These are phyloP conservation scores for Drosophila bipectinata DNA, from an alignment of 1,140 invertebrate genomes.

Conservation along the genomic window DNA sequence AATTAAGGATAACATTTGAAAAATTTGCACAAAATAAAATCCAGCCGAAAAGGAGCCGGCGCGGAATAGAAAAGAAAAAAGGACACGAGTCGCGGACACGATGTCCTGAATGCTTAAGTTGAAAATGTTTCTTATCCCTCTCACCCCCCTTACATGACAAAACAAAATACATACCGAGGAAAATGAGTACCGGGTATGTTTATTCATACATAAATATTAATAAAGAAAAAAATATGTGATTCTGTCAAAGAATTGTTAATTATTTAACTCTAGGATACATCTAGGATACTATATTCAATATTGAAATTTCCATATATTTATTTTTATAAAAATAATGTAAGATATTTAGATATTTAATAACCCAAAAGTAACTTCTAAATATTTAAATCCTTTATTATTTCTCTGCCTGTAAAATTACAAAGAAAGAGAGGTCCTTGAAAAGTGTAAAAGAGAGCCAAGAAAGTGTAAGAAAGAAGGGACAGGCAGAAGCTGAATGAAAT, in stretches of 20 bases:
- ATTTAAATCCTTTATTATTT: not conserved
- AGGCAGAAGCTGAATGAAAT: slow-evolving; percentile 51
- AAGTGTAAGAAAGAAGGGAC: slow-evolving; percentile 2
- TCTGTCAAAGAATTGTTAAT: no score
- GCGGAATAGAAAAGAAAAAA: slow-evolving; percentile 29
- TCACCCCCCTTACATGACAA: not conserved
- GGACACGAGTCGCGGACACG: slow-evolving; percentile 68
- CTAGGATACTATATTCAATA: no score
- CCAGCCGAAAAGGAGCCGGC: slow-evolving; percentile 47
- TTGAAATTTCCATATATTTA: no score
- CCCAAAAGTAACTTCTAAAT: no score
- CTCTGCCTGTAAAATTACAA: not conserved
- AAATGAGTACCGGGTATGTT: not conserved
- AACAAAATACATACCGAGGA: slow-evolving; percentile 2
- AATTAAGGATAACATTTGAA: slow-evolving; percentile 83
- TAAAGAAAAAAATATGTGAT: not conserved
- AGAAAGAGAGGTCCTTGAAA: not conserved
- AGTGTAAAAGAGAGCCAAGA: not conserved
- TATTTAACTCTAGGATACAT: no score
- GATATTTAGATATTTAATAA: no score
- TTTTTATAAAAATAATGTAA: no score
- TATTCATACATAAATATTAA: not conserved
- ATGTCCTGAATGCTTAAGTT: slow-evolving; percentile 80
- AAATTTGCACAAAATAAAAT: slow-evolving; percentile 83
- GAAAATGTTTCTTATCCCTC: slow-evolving; percentile 47